Percentiles rank a stretch among this genome's conserved stretches.
Evolutionary conservation across 2,797 vertebrate genomes (phyloP).

Genomic region (Gymnocypris eckloni): DNA sequence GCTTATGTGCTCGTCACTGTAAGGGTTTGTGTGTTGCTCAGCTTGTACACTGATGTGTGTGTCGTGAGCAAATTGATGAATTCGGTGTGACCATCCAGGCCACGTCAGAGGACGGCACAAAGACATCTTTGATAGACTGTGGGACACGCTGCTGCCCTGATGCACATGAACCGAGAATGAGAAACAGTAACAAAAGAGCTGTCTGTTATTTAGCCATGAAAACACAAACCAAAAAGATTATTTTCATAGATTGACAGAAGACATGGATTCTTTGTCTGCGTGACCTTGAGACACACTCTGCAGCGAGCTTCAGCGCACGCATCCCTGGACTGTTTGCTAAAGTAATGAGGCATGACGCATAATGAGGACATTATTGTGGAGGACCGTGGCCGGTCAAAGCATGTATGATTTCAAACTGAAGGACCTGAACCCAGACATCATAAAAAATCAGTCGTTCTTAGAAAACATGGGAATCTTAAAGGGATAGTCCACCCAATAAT

Average conservation of each 20-base stretch:
- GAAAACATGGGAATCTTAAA: not conserved
- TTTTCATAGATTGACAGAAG: slow-evolving; percentile 15
- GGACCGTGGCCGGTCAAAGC: not conserved
- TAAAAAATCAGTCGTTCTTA: not conserved
- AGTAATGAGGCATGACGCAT: not conserved
- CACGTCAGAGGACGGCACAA: slow-evolving; percentile 65
- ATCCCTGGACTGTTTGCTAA: not conserved
- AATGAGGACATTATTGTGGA: slow-evolving; percentile 24
- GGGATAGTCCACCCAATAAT: not conserved
- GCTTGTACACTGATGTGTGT: not conserved
- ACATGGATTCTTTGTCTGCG: not conserved
- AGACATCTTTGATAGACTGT: slow-evolving; percentile 70
- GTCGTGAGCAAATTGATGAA: not conserved
- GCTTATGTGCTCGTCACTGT: not conserved
- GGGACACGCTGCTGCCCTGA: slow-evolving; percentile 12
- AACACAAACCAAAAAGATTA: slow-evolving; percentile 25
- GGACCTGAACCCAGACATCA: not conserved
- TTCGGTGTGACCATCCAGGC: slow-evolving; percentile 7
- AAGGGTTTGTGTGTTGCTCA: not conserved
- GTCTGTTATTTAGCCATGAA: slow-evolving; percentile 63
- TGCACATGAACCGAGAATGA: slow-evolving; percentile 34
- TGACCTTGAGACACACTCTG: slow-evolving; percentile 6
- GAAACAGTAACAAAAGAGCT: slow-evolving; percentile 67
- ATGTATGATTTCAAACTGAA: not conserved
- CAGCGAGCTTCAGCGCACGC: not conserved